Percentiles rank a stretch among this genome's conserved stretches.
phyloP scores from a whole-genome alignment of 2,888 invertebrate genomes.

The Nemoura dubitans region DNA sequence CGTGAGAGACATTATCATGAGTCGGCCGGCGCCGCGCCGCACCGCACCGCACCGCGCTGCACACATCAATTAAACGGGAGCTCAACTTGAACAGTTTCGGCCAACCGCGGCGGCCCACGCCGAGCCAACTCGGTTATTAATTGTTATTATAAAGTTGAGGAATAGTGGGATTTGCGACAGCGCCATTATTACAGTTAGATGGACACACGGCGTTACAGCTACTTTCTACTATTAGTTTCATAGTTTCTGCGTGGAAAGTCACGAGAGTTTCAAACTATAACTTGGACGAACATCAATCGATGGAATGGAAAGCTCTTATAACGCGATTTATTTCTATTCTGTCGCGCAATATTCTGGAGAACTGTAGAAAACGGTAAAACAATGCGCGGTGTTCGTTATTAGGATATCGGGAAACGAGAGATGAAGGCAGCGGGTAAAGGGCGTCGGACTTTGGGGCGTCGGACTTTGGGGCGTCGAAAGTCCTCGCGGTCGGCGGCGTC shows the following conservation, averaged over 20 bases:
- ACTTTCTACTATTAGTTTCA: background rate
- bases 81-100: background rate
- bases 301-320: background rate
- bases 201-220: background rate
- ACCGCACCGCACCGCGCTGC: background rate
- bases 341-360: background rate
- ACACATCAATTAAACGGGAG: background rate
- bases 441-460: no score
- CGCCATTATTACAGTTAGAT: background rate
- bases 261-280: background rate
- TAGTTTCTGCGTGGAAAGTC: background rate
- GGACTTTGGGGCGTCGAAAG: no score
- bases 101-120: background rate
- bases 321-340: background rate
- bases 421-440: no score
- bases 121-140: background rate
- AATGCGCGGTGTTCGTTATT: background rate
- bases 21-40: background rate
- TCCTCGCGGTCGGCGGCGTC: no score
- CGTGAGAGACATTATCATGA: constrained; percentile 14
- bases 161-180: background rate
- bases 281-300: background rate
- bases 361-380: background rate
- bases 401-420: background rate
- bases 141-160: background rate